Conservation (phyloP, 2,797 vertebrate species). For the Tokudaia tokunoshimensis region DNA sequence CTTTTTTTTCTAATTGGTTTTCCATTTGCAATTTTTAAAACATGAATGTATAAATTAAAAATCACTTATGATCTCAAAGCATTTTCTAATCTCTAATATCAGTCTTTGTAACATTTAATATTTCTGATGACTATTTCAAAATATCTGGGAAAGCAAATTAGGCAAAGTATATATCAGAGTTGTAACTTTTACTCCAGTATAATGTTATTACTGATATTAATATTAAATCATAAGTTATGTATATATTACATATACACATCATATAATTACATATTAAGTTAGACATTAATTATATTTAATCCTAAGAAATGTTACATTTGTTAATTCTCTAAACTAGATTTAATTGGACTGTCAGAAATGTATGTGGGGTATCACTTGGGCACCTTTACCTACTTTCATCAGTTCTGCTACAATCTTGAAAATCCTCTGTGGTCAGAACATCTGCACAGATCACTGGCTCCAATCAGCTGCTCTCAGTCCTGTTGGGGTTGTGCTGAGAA, state of each 20-base stretch:
- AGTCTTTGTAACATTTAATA: not conserved
- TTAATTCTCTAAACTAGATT: slow-evolving; percentile 44
- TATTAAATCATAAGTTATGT: too few relatives aligned
- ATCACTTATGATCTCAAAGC: not conserved
- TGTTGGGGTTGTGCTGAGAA: not conserved
- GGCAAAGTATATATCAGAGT: not conserved
- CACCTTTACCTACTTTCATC: not conserved
- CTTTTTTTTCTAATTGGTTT: not conserved
- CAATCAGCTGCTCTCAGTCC: not conserved
- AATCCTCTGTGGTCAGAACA: not conserved
- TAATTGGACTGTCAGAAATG: not conserved
- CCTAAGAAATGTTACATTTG: not conserved
- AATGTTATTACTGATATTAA: not conserved
- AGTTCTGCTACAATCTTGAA: not conserved
- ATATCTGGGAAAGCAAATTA: slow-evolving; percentile 7
- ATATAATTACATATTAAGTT: too few relatives aligned
- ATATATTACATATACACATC: too few relatives aligned
- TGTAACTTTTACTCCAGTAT: not conserved
- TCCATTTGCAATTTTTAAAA: not conserved
- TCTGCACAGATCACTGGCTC: not conserved
- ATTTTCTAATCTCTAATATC: not conserved
- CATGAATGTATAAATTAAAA: not conserved
- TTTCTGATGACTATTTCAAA: not conserved
- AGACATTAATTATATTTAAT: too few relatives aligned
- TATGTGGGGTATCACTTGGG: not conserved